These are phyloP conservation scores for Percina caprodes DNA, from an alignment of 2,113 vertebrate genomes.

Conservation along the genomic window DNA sequence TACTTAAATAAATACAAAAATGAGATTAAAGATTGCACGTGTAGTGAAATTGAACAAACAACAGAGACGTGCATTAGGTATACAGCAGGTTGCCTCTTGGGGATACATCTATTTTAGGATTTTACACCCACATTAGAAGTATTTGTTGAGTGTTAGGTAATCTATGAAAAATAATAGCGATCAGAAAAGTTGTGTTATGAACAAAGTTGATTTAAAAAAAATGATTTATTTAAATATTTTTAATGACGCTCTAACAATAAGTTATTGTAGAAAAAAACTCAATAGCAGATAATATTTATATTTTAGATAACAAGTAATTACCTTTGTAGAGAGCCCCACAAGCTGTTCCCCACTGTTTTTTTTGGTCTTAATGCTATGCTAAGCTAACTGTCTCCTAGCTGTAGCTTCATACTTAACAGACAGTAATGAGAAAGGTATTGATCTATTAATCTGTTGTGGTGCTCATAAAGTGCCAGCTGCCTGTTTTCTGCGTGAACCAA, in stretches of 20 bases:
- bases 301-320: no score
- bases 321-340: not conserved
- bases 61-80: not conserved
- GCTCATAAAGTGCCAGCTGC: not conserved
- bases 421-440: no score
- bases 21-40: not conserved
- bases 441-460: not conserved
- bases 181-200: not conserved
- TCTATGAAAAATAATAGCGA: not conserved
- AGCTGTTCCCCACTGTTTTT: not conserved
- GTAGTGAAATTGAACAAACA: slow-evolving; percentile 1
- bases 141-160: not conserved
- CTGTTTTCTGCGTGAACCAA: not conserved
- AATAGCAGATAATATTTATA: no score
- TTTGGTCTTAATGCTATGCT: not conserved
- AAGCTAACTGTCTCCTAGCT: no score
- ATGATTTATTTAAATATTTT: not conserved
- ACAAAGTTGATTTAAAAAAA: not conserved
- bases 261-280: not conserved
- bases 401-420: no score
- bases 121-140: not conserved
- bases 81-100: not conserved
- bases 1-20: no score
- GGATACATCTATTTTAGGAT: not conserved
- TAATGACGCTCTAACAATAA: not conserved